Evolutionary conservation across 2,113 vertebrate genomes (phyloP), one percentile per base, ranked within the genome.

Genomic region (Vidua macroura): DNA sequence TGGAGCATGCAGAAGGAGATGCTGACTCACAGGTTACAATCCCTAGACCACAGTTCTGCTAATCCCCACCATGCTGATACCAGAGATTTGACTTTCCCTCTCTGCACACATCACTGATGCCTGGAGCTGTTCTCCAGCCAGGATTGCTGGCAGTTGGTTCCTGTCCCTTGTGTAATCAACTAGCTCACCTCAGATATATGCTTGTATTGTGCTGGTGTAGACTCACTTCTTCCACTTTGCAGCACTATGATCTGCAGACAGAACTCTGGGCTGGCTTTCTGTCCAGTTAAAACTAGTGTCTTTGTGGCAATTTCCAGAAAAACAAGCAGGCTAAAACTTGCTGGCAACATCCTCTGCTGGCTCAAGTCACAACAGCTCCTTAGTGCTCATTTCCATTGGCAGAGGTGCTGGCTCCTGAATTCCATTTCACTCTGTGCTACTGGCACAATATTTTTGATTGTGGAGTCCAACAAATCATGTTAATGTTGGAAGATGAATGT

Each of bases 121-220:
- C 87, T 85, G 95, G 82, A 92, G 68, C 75, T 87, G 52, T n/a
- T 88, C 91, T 95, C 88, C 96, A 97, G 95, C 85, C 83, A 56
- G 85, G 87, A 94, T 44, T 83, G 82, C 95, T 97, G 90, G 96
- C 95, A 96, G 79, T 77, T 39, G 5, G 46, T 83, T 93, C 56
- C 52, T 7, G 8, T 94, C 87, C 96, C 96, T 92, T 95, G 93
- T 97, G 96, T 91, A 97, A 98, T 86, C 95, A 94, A 94, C 96
- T 95, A 95, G 82, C 95, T 98, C 96, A 96, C 97, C 96, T 97
- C 96, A 8, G 95, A 97, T 97, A 97, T 95, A 91, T 85, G 96
- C 91, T 97, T 94, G 94, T 92, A 43, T 84, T 80, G 88, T 75
- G 63, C 90, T 97, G 93, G 94, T 75, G 21, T 84, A 75, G 31